Evolutionary conservation across 1,140 invertebrate species (phyloP).

Genomic region (Bilobella aurantiaca): DNA sequence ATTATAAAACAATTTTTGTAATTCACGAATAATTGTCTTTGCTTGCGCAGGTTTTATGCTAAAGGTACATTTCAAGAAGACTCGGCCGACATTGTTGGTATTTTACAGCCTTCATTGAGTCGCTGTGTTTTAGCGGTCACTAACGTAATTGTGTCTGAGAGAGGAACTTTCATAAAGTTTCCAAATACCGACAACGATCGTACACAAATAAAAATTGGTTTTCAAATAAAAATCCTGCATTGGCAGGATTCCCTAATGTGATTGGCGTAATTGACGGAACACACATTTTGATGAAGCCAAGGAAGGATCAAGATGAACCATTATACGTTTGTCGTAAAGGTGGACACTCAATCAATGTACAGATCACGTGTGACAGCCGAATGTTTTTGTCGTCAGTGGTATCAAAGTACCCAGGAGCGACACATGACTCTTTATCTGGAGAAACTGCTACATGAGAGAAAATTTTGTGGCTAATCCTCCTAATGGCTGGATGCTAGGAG

Average conservation of each 20-base stretch:
- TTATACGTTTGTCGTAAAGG: conserved; percentile 23
- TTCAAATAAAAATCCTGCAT: conserved; percentile 2
- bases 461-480: conserved; percentile 11
- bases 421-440: conserved; percentile 36
- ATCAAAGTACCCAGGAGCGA: conserved; percentile 38
- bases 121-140: background rate
- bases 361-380: conserved; percentile 39
- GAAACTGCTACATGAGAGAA: background rate
- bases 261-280: conserved; percentile 36
- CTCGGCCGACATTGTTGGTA: background rate
- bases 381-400: conserved; percentile 39
- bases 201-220: background rate
- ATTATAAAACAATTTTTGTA: background rate
- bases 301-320: conserved; percentile 12
- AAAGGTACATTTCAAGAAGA: conserved; percentile 16
- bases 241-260: conserved; percentile 19
- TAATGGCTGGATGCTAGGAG: conserved; percentile 15
- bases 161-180: background rate
- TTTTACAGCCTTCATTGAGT: conserved; percentile 1
- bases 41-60: background rate
- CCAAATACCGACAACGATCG: background rate
- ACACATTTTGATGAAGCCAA: conserved; percentile 33
- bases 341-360: conserved; percentile 35
- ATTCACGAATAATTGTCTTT: background rate
- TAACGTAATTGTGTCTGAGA: background rate